Base-by-base conservation (phyloP, 2,113 vertebrate species). In the Arizona elegans region DNA sequence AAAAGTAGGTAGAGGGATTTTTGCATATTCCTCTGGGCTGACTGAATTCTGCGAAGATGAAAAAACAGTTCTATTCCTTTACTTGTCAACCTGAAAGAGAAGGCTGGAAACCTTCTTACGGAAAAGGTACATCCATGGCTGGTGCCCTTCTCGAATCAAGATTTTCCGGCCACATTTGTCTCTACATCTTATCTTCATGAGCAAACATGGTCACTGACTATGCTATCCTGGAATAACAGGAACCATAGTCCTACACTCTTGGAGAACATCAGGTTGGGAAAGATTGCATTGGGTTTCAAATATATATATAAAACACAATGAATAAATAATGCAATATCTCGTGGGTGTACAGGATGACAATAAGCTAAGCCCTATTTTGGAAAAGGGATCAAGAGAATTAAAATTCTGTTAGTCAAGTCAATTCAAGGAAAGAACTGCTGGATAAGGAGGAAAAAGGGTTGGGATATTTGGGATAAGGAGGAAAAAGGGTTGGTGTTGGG, bases 11-110 rank as follows among this genome's bases (percentile, higher is more conserved):
- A 96, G 97, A 96, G 95, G 95, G 97, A 96, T 94, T 96, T 96
- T 96, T 97, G 96, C 96, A 96, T 97, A 97, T 97, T 96, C 96
- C 97, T 96, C 95, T 96, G 97, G 96, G 97, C 96, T 96, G 96
- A 97, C 95, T 96, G 96, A 96, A 95, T 93, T 95, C 91, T 92
- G 93, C 29, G 96, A 94, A 94, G 94, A 93, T 90, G 94, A 96
- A 90, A 90, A 96, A 62, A 95, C 33, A 96, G 94, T 91, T 94
- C 94, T 94, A 95, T 95, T 96, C 96, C 96, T 96, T 97, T 95
- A 90, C 93, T 93, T 95, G 94, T 96, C 38, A 1, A 94, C 52
- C 94, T 89, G 95, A 92, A 92, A 75, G 94, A 94, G 75, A 94
- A 86, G 91, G 10, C 92, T 59, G 93, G 94, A 50, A 81, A 15